Evolutionary conservation across 2,888 invertebrate species (phyloP), one percentile per base, ranked within the genome.

Genomic region (Adela reaumurella): DNA sequence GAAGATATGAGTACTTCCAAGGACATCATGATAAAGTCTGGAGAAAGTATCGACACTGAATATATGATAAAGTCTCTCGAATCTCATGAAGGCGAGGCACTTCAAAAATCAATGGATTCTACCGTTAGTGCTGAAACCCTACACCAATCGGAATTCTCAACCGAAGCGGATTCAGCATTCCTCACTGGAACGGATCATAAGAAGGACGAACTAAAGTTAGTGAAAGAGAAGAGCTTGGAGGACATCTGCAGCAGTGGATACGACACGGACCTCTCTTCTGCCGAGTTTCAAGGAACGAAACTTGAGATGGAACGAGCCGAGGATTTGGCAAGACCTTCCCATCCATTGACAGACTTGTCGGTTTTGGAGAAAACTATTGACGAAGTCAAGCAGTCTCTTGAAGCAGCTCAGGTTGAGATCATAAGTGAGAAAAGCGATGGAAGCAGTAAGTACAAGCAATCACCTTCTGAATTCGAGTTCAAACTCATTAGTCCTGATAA

Each of bases 381-480:
- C 58, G 88, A 89, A 73, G 85, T 86, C 43, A 84, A 88, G 59
- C 85, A 88, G 60, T 86, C 87, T 17, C 66, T 88, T 51, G 86
- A 88, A 68, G 84, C 85, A 44, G 86, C 86, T 0, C 86, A 86
- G 64, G 86, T 81, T 56, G 87, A 87, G 67, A 80, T 88, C 5
- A 86, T 87, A 49, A 86, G 84, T 59, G 79, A 82, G 53, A 82
- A 82, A 62, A 81, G 70, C 58, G 85, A 86, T 54, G 82, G 86
- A 8, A 87, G 82, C 54, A 83, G 83, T 46, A 84, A 84, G 60
- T 85, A 85, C 55, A 87, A 88, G 58, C 86, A 88, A 56, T 87
- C 88, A 0, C 87, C 88, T 3, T 87, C 87, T 1, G 88, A 89
- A 62, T 89, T 89, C 59, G 87, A 88, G 60, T 86, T 89, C 49